Conservation (phyloP, 37 sponge, comb jelly and placozoan genomes). For the Beroe forskalii region DNA sequence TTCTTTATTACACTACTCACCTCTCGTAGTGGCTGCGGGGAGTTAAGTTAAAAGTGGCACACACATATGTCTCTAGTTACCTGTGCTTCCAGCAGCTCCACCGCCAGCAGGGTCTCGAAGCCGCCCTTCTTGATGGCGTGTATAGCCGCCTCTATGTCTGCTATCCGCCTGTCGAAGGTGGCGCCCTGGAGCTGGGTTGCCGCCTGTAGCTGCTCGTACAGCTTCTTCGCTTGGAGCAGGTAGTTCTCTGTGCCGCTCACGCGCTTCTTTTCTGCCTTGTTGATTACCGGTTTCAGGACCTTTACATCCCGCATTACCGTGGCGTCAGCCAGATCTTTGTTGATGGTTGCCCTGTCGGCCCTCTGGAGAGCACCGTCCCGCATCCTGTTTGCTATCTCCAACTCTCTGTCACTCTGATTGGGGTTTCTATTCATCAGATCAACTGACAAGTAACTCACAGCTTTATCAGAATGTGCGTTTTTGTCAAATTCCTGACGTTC, state of each 20-base stretch:
- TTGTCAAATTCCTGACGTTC: too few relatives aligned
- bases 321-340: slow-evolving; percentile 61
- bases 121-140: slow-evolving; percentile 65
- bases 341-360: slow-evolving; percentile 47
- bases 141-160: slow-evolving; percentile 57
- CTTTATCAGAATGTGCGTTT: too few relatives aligned
- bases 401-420: slow-evolving; percentile 57
- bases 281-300: slow-evolving; percentile 36
- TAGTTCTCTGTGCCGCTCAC: slow-evolving; percentile 62
- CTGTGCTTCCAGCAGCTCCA: slow-evolving; percentile 62
- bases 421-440: slow-evolving; percentile 23
- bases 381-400: slow-evolving; percentile 66
- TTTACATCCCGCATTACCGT: slow-evolving; percentile 20
- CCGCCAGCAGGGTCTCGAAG: slow-evolving; percentile 49
- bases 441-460: too few relatives aligned
- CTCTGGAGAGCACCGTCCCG: slow-evolving; percentile 47
- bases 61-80: neutral
- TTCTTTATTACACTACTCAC: slow-evolving; percentile 59
- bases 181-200: slow-evolving; percentile 56
- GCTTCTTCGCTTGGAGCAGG: slow-evolving; percentile 66
- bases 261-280: slow-evolving; percentile 58
- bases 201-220: slow-evolving; percentile 62
- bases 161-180: slow-evolving; percentile 53
- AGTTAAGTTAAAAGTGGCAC: neutral
- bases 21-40: slow-evolving; percentile 23